Conservation (phyloP, 2,888 invertebrate genomes). For the Lasioglossum lativentre region DNA sequence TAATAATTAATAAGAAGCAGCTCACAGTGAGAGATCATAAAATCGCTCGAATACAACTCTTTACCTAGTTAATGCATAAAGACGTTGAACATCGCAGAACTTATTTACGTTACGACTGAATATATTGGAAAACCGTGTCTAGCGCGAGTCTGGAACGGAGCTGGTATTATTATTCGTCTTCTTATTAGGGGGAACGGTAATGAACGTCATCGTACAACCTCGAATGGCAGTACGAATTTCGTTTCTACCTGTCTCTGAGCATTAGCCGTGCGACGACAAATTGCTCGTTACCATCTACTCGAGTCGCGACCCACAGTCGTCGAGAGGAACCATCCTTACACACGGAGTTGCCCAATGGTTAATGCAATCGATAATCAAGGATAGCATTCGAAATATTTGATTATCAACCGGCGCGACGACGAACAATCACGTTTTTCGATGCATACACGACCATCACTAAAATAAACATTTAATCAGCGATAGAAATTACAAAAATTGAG, state of each 20-base stretch:
- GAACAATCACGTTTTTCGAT: background rate
- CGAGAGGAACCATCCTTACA: constrained; percentile 12
- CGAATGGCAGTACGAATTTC: background rate
- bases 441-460: background rate
- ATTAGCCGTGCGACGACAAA: constrained; percentile 18
- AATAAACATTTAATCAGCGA: background rate
- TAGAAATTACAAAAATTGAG: background rate
- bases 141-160: background rate
- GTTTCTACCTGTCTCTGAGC: background rate
- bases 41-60: background rate
- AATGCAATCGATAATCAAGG: background rate
- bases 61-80: background rate
- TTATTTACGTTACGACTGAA: background rate
- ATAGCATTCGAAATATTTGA: background rate
- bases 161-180: background rate
- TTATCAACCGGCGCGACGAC: background rate
- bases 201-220: background rate
- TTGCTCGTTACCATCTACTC: constrained; percentile 29
- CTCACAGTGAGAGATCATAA: background rate
- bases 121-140: background rate
- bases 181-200: constrained; percentile 8
- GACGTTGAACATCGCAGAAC: background rate
- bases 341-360: background rate
- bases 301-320: background rate
- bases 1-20: background rate